These are phyloP conservation scores for Schmidtea mediterranea DNA, from an alignment of 1,140 invertebrate species.

Conservation along the genomic window DNA sequence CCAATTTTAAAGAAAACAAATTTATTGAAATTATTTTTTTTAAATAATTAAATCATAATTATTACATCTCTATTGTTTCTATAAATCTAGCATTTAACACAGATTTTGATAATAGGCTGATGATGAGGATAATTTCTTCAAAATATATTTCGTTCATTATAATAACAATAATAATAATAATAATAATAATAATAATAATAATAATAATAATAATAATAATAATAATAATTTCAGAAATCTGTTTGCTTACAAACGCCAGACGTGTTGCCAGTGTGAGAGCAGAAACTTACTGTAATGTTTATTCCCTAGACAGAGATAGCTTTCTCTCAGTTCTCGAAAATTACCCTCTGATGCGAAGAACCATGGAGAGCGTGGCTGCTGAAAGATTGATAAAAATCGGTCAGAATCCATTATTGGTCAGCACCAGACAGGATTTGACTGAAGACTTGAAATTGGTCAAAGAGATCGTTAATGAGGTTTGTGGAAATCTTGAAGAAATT, in stretches of 20 bases:
- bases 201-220: no score
- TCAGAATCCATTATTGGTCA: conserved; percentile 80
- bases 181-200: no score
- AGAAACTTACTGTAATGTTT: conserved; percentile 92
- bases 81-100: no score
- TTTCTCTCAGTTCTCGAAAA: conserved; percentile 85
- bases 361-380: conserved; percentile 92
- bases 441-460: conserved; percentile 23
- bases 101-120: no score
- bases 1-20: no score
- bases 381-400: conserved; percentile 91
- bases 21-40: no score
- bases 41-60: no score
- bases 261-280: conserved; percentile 77
- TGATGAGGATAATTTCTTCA: no score
- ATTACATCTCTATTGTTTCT: no score
- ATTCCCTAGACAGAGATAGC: conserved; percentile 82
- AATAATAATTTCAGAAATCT: conserved; percentile 52
- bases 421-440: conserved; percentile 41
- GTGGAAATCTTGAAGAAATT: no score
- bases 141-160: no score
- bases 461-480: conserved; percentile 13
- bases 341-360: conserved; percentile 85
- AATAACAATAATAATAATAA: no score
- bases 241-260: conserved; percentile 66